Conservation (phyloP, 2,797 vertebrate species). For the Acipenser ruthenus region DNA sequence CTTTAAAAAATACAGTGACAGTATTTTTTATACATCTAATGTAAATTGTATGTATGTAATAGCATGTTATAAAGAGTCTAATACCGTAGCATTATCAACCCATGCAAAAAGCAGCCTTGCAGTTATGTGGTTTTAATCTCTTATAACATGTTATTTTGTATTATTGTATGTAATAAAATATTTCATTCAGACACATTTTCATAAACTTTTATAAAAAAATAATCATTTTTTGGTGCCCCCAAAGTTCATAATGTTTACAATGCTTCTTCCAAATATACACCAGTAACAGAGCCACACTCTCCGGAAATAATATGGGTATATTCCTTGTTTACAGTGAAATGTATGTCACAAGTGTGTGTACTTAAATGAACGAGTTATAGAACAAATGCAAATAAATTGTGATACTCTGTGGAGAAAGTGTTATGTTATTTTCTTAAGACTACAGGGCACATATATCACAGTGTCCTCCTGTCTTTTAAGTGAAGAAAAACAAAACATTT, state of each 20-base stretch:
- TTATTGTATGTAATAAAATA: neutral
- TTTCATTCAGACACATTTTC: neutral
- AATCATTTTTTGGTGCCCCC: slow-evolving; percentile 11
- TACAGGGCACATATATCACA: too few relatives aligned
- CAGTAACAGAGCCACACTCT: slow-evolving; percentile 16
- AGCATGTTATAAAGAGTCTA: too few relatives aligned
- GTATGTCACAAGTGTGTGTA: slow-evolving; percentile 64
- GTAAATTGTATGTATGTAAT: too few relatives aligned
- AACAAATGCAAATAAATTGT: slow-evolving; percentile 66
- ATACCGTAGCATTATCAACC: too few relatives aligned
- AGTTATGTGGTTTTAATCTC: neutral
- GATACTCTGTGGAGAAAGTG: slow-evolving; percentile 48
- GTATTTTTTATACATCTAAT: too few relatives aligned
- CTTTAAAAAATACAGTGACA: too few relatives aligned
- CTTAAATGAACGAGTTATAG: slow-evolving; percentile 45
- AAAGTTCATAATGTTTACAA: slow-evolving; percentile 27
- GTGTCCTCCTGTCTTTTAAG: too few relatives aligned
- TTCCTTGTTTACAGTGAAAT: slow-evolving; percentile 24
- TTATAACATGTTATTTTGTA: neutral
- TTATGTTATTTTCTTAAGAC: neutral
- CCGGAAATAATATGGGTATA: slow-evolving; percentile 23
- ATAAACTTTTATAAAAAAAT: neutral
- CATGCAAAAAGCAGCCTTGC: too few relatives aligned
- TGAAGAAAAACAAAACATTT: too few relatives aligned
- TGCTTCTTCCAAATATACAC: slow-evolving; percentile 20